Evolutionary conservation across 2,797 vertebrate genomes (phyloP), one percentile per base, ranked within the genome.

Genomic region (Poecilia velifera): DNA sequence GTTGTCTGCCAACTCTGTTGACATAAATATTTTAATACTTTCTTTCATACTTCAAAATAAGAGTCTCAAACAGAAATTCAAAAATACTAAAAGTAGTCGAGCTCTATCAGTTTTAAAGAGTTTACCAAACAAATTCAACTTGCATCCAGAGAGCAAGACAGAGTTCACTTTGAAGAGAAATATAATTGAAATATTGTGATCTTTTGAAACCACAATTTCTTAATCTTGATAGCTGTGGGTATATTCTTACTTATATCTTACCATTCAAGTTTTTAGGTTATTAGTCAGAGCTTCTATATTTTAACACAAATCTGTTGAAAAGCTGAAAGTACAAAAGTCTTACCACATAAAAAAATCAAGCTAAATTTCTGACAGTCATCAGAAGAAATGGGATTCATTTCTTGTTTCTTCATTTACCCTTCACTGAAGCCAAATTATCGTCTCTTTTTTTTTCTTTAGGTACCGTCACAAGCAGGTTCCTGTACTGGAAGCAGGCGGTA

Each of bases 401-500:
- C 3, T 66, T 66, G 13, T 64, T 36, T 64, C 22, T 41, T 43
- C 0, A 43, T 70, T 70, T 41, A 12, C 25, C 45, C 66, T 20
- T 75, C 22, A 2, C 12, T 1, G 0, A 53, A 3, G 6, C 72
- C 22, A 62, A 22, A 82, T 76, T 57, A 31, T 57, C 25, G 45
- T 77, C 31, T 0, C 18, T 12, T 0, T 39, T 39, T 39, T 80
- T 68, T 16, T 80, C 47, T 78, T 57, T 90, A 95, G 94, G 84
- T 99, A 98, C 84, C 96, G 98, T 78, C 98, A 99, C 96, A 99
- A 99, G 93, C 97, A 98, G 84, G 96, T 98, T 6, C 96, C 98
- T 0, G 97, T 97, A 78, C 95, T 97, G 0, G 97, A 99, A 88
- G 97, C 98, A 64, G 97, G 93, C 20, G 94, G 97, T 87, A 98